These are phyloP conservation scores for Megatriorchis doriae DNA, from an alignment of 2,113 vertebrate genomes.

Conservation along the genomic window DNA sequence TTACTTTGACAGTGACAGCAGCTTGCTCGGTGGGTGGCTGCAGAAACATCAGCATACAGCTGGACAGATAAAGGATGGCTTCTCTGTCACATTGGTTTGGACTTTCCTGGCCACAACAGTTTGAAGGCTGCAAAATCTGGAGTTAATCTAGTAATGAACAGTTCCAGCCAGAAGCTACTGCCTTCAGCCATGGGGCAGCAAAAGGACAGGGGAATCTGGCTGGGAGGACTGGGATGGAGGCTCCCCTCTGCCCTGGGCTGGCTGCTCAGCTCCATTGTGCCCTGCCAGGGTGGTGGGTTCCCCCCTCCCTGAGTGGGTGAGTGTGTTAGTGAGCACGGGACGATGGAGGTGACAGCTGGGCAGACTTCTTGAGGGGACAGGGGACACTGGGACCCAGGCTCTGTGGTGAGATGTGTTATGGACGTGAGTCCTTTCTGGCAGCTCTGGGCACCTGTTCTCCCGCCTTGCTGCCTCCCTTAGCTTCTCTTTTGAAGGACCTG, in stretches of 20 bases:
- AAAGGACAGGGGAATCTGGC: not conserved
- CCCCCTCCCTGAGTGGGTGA: accelerated
- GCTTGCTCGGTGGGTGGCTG: not conserved
- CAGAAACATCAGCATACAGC: not conserved
- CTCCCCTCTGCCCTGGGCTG: not conserved
- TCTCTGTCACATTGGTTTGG: not conserved
- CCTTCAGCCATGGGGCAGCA: accelerated
- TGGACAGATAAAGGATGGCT: not conserved
- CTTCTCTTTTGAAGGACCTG: not conserved
- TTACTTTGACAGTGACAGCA: not conserved
- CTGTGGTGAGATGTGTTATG: no score
- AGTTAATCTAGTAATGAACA: not conserved
- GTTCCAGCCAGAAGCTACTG: not conserved
- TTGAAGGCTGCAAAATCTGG: not conserved
- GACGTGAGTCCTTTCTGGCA: not conserved
- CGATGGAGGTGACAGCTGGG: not conserved
- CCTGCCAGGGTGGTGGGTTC: not conserved
- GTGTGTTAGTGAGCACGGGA: accelerated
- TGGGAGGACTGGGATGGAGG: not conserved
- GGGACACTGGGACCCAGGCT: not conserved
- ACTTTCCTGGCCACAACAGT: not conserved
- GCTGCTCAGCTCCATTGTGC: not conserved
- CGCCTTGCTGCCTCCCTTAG: not conserved
- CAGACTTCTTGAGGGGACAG: not conserved
- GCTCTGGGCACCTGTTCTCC: not conserved